phyloP scores from a whole-genome alignment of 1,140 invertebrate species.

The Papilio polytes region DNA sequence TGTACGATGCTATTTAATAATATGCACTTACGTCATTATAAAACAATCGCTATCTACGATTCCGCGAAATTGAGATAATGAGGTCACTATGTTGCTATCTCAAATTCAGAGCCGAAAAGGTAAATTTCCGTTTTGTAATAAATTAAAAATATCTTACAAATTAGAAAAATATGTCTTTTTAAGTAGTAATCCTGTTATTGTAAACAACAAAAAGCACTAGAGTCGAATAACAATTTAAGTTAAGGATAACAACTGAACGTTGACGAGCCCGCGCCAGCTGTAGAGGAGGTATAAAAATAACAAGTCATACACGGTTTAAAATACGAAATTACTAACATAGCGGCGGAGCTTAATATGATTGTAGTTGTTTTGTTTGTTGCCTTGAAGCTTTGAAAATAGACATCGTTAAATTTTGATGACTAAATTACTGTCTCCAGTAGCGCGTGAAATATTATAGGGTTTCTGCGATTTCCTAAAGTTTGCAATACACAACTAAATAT shows the following conservation, averaged over 20 bases:
- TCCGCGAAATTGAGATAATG: neutral
- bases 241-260: neutral
- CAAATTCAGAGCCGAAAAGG: neutral
- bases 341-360: slow-evolving; percentile 41
- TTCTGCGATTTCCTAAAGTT: neutral
- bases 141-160: neutral
- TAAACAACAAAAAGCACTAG: neutral
- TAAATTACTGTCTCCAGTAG: slow-evolving; percentile 1
- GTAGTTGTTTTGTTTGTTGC: slow-evolving; percentile 46
- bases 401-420: slow-evolving; percentile 49
- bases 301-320: slow-evolving; percentile 31
- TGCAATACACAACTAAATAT: neutral
- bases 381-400: slow-evolving; percentile 51
- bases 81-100: neutral
- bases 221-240: neutral
- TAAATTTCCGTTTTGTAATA: neutral
- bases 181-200: neutral
- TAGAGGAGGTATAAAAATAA: slow-evolving; percentile 21
- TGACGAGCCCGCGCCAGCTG: slow-evolving; percentile 16
- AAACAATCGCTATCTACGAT: neutral
- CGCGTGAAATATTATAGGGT: neutral
- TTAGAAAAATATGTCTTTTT: neutral
- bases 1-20: neutral
- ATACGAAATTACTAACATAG: slow-evolving; percentile 44
- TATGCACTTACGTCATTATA: neutral